Base-by-base conservation (phyloP, 2,797 vertebrate species). In the Schizopygopsis pylzovi region DNA sequence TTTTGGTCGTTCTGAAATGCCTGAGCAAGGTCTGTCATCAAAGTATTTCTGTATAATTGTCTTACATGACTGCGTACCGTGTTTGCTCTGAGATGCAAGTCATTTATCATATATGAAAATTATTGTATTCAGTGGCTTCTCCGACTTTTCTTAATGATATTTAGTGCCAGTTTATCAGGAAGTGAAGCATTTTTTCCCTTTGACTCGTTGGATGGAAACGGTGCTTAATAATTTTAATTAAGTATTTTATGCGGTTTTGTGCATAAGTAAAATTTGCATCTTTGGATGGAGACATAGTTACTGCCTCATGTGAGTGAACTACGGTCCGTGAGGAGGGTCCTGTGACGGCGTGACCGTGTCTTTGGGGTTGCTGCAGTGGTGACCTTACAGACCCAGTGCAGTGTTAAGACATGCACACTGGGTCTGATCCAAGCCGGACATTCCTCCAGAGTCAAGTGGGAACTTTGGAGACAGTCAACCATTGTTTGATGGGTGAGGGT, bases 391-490 rank as follows among this genome's bases (percentile, higher is more conserved):
- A 18, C 15, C 84, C 56, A 85, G 75, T 39, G 20, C 61, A 76
- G 63, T 68, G 28, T 81, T 25, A 82, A 28, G 52, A 77, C 52
- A 33, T 22, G 6, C 82, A 82, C 61, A n/a, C 67, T 84, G 81
- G 73, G 77, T 63, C 63, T 33, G 15, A 45, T 85, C 85, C 84
- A 85, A 85, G 76, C 75, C 70, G 65, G 84, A 90, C 87, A 89
- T 89, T 87, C 87, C 85, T 87, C 39, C 37, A 45, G 45, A 85
- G 87, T 76, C 49, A 37, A 82, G 70, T 56, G 56, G 70, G 82
- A 86, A 75, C 56, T 87, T 43, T 71, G 68, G 78, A 85, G 76
- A 90, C 86, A 89, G 86, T 43, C 77, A 7, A 56, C 81, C 71
- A 86, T 88, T 89, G 84, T 89, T 72, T 33, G 75, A 68, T 39